These are phyloP conservation scores for Frankliniella intonsa DNA, from an alignment of 2,888 invertebrate species.

Conservation along the genomic window DNA sequence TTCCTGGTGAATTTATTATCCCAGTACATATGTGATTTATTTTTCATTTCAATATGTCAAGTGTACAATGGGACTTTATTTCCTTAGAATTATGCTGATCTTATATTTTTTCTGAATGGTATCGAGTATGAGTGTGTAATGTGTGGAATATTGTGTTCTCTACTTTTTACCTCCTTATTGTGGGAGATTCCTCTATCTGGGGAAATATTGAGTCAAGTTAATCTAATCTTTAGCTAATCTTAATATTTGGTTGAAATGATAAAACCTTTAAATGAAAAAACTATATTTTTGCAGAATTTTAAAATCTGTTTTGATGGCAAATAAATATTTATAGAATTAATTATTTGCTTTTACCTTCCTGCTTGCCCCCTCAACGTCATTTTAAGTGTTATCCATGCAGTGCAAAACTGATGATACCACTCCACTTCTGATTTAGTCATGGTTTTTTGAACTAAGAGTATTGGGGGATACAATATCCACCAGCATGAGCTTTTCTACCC, in stretches of 20 bases:
- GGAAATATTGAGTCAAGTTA: not conserved
- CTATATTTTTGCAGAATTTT: conserved; percentile 23
- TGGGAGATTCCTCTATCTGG: not conserved
- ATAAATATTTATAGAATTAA: not conserved
- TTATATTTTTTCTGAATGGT: not conserved
- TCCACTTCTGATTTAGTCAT: too few species aligned
- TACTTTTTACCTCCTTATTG: not conserved
- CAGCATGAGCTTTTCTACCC: too few species aligned
- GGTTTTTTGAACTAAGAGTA: too few species aligned
- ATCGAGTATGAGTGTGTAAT: not conserved
- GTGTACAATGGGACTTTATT: not conserved
- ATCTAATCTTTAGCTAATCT: not conserved
- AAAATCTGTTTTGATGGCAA: conserved; percentile 14
- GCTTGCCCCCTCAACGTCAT: not conserved
- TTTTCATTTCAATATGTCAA: not conserved
- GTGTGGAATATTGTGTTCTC: not conserved
- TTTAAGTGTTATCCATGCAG: too few species aligned
- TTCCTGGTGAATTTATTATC: not conserved
- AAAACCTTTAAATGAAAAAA: not conserved
- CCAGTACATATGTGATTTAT: not conserved
- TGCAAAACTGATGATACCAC: too few species aligned
- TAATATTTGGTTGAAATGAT: not conserved
- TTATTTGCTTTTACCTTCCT: not conserved
- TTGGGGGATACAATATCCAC: too few species aligned
- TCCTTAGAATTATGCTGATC: not conserved